Conservation (phyloP, 2,797 vertebrate genomes). For the Silurus lanzhouensis region DNA sequence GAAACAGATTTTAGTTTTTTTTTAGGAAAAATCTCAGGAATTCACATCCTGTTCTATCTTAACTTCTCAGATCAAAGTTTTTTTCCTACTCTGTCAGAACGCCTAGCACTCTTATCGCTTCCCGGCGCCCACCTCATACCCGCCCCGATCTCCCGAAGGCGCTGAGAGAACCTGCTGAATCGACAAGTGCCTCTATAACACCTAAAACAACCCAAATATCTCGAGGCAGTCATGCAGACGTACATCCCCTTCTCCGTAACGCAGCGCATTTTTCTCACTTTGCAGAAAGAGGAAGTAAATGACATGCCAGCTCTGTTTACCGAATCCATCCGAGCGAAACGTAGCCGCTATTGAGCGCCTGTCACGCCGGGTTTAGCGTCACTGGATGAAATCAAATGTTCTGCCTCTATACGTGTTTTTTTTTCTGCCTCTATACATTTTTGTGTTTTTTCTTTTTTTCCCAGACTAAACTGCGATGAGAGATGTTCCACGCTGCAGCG, state of each 20-base stretch:
- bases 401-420: neutral
- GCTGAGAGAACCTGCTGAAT: constrained; percentile 38
- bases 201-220: constrained; percentile 36
- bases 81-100: too few relatives aligned
- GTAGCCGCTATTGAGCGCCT: constrained; percentile 4
- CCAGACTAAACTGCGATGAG: neutral
- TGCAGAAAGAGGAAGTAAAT: constrained; percentile 22
- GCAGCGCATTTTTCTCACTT: constrained; percentile 32
- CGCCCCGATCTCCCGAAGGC: constrained; percentile 36
- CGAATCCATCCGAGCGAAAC: constrained; percentile 9
- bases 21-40: neutral
- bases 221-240: constrained; percentile 40
- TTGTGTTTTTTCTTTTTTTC: neutral
- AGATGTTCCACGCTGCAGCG: neutral
- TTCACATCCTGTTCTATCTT: neutral
- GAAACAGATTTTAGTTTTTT: too few relatives aligned
- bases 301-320: constrained; percentile 29
- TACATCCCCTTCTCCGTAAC: neutral
- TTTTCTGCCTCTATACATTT: neutral
- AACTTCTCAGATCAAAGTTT: neutral
- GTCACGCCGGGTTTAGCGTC: constrained; percentile 7
- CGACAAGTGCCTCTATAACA: constrained; percentile 15
- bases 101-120: constrained; percentile 16
- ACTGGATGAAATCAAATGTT: constrained; percentile 21
- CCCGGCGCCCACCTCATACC: neutral